Conservation (phyloP, 2,888 invertebrate genomes). For the Platycheirus rosarum region DNA sequence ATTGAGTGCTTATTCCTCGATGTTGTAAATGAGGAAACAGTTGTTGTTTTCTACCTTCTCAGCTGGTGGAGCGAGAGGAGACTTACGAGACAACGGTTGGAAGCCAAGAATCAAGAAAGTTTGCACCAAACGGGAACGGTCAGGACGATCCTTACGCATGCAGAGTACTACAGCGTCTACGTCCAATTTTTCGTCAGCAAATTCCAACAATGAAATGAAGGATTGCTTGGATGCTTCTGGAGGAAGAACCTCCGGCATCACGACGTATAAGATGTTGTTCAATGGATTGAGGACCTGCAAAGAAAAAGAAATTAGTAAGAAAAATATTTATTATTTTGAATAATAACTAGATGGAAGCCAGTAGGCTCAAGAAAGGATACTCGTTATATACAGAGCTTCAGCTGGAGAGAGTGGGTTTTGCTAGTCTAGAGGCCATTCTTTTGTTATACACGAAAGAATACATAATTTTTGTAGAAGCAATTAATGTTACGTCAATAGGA, state of each 20-base stretch:
- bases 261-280: slow-evolving; percentile 92
- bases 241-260: slow-evolving; percentile 92
- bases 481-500: too few relatives aligned
- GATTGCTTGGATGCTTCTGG: slow-evolving; percentile 97
- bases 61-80: slow-evolving; percentile 87
- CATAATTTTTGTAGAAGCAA: too few relatives aligned
- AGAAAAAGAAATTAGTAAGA: slow-evolving; percentile 32
- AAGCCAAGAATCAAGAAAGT: slow-evolving; percentile 99
- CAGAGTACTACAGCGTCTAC: slow-evolving; percentile 90
- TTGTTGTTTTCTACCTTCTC: slow-evolving; percentile 85
- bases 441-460: too few relatives aligned
- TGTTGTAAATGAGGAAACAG: slow-evolving; percentile 83
- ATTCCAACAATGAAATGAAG: slow-evolving; percentile 96
- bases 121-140: slow-evolving; percentile 93
- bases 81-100: slow-evolving; percentile 91
- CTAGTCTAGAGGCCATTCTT: too few relatives aligned
- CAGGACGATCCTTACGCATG: slow-evolving; percentile 91
- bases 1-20: slow-evolving; percentile 80
- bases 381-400: too few relatives aligned
- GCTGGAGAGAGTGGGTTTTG: too few relatives aligned
- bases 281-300: slow-evolving; percentile 80
- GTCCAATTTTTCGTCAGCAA: slow-evolving; percentile 95
- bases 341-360: too few relatives aligned
- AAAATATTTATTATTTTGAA: too few relatives aligned
- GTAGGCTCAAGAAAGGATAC: too few relatives aligned